Conservation (phyloP, 2,888 invertebrate genomes). For the Ormia ochracea region DNA sequence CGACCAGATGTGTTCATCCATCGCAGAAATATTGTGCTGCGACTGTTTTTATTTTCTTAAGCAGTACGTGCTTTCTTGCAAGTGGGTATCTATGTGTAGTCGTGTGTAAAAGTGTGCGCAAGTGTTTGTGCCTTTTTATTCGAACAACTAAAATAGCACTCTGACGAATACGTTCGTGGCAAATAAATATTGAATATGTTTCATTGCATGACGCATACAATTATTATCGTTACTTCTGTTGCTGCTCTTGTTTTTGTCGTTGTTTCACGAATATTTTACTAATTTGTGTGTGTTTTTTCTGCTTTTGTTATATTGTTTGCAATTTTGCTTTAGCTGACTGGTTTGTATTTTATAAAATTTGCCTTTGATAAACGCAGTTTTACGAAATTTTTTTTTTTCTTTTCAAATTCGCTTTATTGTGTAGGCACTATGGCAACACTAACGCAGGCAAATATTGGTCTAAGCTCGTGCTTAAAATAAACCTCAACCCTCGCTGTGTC, state of each 20-base stretch:
- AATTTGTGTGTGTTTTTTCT: slow-evolving; percentile 18
- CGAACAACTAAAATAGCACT: slow-evolving; percentile 57
- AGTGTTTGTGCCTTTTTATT: slow-evolving; percentile 24
- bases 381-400: not conserved
- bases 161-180: slow-evolving; percentile 60
- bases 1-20: slow-evolving; percentile 52
- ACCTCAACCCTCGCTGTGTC: slow-evolving; percentile 24
- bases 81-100: slow-evolving; percentile 10
- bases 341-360: slow-evolving; percentile 10
- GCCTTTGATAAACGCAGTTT: slow-evolving; percentile 24
- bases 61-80: not conserved
- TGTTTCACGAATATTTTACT: slow-evolving; percentile 28
- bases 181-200: slow-evolving; percentile 54
- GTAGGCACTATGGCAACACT: slow-evolving; percentile 55
- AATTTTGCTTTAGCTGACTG: slow-evolving; percentile 24
- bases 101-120: slow-evolving; percentile 9
- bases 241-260: slow-evolving; percentile 6
- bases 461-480: slow-evolving; percentile 21
- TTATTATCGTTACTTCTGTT: slow-evolving; percentile 32
- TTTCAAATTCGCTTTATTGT: slow-evolving; percentile 23
- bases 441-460: not conserved
- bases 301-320: slow-evolving; percentile 20
- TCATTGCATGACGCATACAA: slow-evolving; percentile 60
- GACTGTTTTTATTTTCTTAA: slow-evolving; percentile 28
- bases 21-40: slow-evolving; percentile 44